Base-by-base conservation (phyloP, 2,888 invertebrate species). In the Calameuta filiformis region DNA sequence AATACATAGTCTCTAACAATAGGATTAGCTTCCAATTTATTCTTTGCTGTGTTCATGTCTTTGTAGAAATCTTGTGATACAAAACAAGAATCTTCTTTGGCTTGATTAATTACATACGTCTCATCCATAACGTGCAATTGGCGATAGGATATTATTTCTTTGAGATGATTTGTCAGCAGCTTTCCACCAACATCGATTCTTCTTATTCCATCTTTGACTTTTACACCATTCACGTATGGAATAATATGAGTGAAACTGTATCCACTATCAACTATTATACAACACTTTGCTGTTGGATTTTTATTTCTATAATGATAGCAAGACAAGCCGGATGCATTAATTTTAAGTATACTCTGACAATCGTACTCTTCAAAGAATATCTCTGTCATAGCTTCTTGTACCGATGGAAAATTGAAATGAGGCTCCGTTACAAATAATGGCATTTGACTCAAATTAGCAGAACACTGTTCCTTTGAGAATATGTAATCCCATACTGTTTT, bases 51-150 rank as follows among this genome's bases (percentile, higher is more conserved):
- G 79, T 94, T 93, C 95, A 98, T 95, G 85, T 98, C 98, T 33
- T 92, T 92, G 86, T 94, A 94, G 87, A 98, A 98, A 89, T 99
- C 93, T 83, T 94, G 93, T 0, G 98, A 96, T 0, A 99, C 98
- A 92, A 95, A 99, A 90, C 99, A 99, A 0, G 97, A 95, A 90
- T 99, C 99, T 92, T 99, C 99, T 91, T 99, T 99, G 0, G 96
- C 97, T 92, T 99, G 99, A 92, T 99, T 99, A 74, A 99, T 98
- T 0, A 99, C 98, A 92, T 97, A 98, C 0, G 98, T 98, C 92
- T 99, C 99, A 90, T 99, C 99, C 98, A 99, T 98, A 0, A 99
- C 98, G 93, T 99, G 98, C 73, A 99, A 92, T 89, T 99, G 99
- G 71, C 97, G 94, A 91, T 99, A 99, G 0, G 99, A 99, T 84